Conservation (phyloP, 2,888 invertebrate species). For the Petrolisthes cinctipes region DNA sequence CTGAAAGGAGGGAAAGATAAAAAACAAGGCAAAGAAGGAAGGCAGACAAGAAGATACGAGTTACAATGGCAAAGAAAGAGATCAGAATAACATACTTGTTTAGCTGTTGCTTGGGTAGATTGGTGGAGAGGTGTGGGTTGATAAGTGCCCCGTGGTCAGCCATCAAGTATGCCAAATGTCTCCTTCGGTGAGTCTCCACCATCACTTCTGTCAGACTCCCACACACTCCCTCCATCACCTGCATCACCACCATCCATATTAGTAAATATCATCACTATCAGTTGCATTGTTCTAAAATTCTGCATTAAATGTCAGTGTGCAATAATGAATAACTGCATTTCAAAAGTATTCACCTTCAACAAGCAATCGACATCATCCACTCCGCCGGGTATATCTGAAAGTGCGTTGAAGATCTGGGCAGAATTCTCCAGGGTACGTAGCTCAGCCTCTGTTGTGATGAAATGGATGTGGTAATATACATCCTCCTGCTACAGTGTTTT, state of each 20-base stretch:
- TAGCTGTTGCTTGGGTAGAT: slow-evolving; percentile 90
- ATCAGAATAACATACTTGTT: slow-evolving; percentile 73
- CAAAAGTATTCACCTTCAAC: slow-evolving; percentile 75
- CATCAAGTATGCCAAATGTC: slow-evolving; percentile 95
- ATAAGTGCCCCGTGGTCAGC: slow-evolving; percentile 90
- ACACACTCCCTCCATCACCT: slow-evolving; percentile 81
- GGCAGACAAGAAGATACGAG: not conserved
- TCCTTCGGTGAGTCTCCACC: slow-evolving; percentile 88
- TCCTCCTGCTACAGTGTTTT: too few species aligned
- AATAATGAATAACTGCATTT: not conserved
- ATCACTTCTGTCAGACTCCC: slow-evolving; percentile 86
- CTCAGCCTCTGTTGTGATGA: slow-evolving; percentile 76
- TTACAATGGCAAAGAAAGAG: not conserved
- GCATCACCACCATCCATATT: slow-evolving; percentile 11
- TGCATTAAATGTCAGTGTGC: too few species aligned
- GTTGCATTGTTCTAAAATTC: too few species aligned
- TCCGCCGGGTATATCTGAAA: slow-evolving; percentile 95
- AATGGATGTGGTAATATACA: too few species aligned
- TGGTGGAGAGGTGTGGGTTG: slow-evolving; percentile 67
- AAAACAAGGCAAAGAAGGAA: not conserved
- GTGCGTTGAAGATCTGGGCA: slow-evolving; percentile 96
- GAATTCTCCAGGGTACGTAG: slow-evolving; percentile 91
- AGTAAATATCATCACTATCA: not conserved
- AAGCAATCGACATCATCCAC: slow-evolving; percentile 91
- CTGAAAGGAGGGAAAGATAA: not conserved